Conservation (phyloP, 2,113 vertebrate genomes). For the Pantherophis guttatus region DNA sequence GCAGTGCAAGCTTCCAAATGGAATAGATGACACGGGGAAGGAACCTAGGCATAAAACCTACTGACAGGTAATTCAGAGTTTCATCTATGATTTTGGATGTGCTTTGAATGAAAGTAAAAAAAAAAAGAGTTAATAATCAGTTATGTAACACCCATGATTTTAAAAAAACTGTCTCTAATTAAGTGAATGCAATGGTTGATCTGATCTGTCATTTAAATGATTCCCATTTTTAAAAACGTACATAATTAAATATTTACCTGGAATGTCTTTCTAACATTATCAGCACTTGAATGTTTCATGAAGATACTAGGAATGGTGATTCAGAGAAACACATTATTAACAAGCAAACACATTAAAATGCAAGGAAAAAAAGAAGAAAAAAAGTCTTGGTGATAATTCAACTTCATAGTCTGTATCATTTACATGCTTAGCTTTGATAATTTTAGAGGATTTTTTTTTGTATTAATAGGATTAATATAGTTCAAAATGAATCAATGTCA, state of each 20-base stretch:
- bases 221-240: conserved; percentile 38
- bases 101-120: conserved; percentile 9
- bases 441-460: neutral
- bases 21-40: neutral
- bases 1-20: neutral
- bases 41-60: neutral
- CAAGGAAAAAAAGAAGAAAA: neutral
- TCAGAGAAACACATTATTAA: neutral
- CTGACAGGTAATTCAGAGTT: fast-evolving
- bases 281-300: conserved; percentile 35
- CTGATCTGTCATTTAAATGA: conserved; percentile 54
- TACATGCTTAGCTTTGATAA: neutral
- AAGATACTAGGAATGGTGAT: conserved; percentile 20
- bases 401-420: neutral
- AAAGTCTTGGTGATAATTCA: neutral
- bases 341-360: fast-evolving
- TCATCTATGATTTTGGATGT: fast-evolving
- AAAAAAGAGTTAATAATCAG: conserved; percentile 34
- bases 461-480: neutral
- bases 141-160: conserved; percentile 43
- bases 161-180: conserved; percentile 50
- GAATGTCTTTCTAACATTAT: conserved; percentile 42
- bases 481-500: neutral
- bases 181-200: conserved; percentile 47
- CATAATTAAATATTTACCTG: conserved; percentile 65